These are phyloP conservation scores for Pristionchus japonicus DNA, from an alignment of 2,888 invertebrate species.

Conservation along the genomic window DNA sequence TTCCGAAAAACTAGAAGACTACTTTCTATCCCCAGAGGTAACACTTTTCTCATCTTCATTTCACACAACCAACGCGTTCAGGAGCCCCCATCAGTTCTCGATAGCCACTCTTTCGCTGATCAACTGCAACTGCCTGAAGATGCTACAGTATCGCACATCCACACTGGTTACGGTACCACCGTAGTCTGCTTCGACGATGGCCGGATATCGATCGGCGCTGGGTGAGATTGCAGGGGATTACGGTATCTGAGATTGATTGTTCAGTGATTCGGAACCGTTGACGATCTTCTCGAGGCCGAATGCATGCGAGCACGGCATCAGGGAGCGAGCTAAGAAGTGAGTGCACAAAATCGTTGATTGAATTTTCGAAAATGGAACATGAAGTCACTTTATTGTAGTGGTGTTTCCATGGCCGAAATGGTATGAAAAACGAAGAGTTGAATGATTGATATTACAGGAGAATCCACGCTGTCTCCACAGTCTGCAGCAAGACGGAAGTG, in stretches of 20 bases:
- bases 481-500: neutral
- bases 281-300: neutral
- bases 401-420: too few species aligned
- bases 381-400: too few species aligned
- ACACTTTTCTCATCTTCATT: neutral
- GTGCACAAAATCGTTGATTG: too few species aligned
- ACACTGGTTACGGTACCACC: slow-evolving; percentile 21
- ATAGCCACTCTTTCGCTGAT: neutral
- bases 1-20: neutral
- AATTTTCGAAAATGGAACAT: too few species aligned
- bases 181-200: neutral
- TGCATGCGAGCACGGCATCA: slow-evolving; percentile 12
- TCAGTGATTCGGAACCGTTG: neutral
- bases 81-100: neutral
- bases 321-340: slow-evolving; percentile 1
- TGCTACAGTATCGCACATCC: neutral
- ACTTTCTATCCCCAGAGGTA: neutral
- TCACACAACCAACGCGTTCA: neutral
- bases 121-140: neutral
- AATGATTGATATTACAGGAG: neutral
- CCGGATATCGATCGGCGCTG: neutral
- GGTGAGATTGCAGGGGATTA: neutral
- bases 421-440: too few species aligned
- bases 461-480: neutral
- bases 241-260: too few species aligned